Evolutionary conservation across 2,888 invertebrate genomes (phyloP).

Genomic region (Digitonthophagus gazella): DNA sequence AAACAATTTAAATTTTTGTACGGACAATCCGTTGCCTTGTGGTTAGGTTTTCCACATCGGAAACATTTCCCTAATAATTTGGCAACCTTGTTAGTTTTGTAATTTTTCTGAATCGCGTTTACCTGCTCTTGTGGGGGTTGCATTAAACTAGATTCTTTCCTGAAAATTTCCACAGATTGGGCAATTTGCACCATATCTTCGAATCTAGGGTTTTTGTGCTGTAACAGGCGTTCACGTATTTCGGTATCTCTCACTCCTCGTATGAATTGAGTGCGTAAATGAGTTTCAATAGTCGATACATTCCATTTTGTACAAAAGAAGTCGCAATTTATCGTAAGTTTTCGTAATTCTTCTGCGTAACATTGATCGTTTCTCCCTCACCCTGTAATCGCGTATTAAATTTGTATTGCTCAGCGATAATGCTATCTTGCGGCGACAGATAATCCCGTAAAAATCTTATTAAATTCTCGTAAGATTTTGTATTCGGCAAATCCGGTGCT

Average conservation of each 20-base stretch:
- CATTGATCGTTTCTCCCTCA: conserved; percentile 11
- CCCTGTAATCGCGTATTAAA: neutral
- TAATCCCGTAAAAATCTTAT: conserved; percentile 25
- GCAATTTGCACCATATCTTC: conserved; percentile 14
- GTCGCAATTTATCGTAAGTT: conserved; percentile 12
- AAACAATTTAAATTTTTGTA: neutral
- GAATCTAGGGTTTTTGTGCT: conserved; percentile 20
- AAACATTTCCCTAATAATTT: conserved; percentile 4
- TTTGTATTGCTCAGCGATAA: conserved; percentile 19
- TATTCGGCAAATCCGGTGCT: neutral
- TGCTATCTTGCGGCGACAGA: conserved; percentile 25
- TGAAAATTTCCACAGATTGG: conserved; percentile 10
- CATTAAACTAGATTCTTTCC: neutral
- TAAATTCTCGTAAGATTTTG: conserved; percentile 20
- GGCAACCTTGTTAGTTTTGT: too few relatives aligned
- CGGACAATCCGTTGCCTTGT: conserved; percentile 3
- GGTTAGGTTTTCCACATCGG: conserved; percentile 2
- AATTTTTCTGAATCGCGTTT: too few relatives aligned
- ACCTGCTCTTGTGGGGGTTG: too few relatives aligned
- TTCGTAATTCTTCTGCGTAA: conserved; percentile 3
- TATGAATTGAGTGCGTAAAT: conserved; percentile 18
- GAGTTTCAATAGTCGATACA: conserved; percentile 6
- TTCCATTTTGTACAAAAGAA: neutral
- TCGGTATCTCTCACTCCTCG: conserved; percentile 14
- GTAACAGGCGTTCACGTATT: conserved; percentile 16